Conservation (phyloP, 2,888 invertebrate species). For the Melolontha melolontha region DNA sequence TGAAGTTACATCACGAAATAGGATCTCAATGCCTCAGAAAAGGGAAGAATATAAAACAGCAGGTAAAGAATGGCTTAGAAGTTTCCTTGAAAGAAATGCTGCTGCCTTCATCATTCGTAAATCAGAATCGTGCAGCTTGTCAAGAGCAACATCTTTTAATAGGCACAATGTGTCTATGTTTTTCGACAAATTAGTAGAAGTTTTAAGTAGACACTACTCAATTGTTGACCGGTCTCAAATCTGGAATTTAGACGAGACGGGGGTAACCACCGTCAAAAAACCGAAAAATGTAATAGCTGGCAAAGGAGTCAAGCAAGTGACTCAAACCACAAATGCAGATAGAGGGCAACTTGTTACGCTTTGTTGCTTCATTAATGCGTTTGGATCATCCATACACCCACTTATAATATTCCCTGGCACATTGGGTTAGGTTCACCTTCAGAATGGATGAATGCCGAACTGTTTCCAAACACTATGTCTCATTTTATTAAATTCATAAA, state of each 20-base stretch:
- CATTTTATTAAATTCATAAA: conserved; percentile 45
- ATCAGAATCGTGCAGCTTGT: background rate
- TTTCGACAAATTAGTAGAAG: conserved; percentile 39
- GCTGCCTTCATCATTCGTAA: too few species aligned
- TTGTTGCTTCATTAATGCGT: conserved; percentile 55
- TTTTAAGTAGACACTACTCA: conserved; percentile 5
- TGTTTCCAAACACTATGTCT: conserved; percentile 42
- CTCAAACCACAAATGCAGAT: conserved; percentile 28
- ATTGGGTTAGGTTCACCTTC: conserved; percentile 57
- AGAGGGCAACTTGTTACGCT: conserved; percentile 53
- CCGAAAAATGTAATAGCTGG: conserved; percentile 20
- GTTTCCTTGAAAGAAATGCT: too few species aligned
- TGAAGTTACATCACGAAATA: too few species aligned
- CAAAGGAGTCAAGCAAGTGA: too few species aligned
- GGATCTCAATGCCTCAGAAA: too few species aligned
- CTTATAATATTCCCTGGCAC: conserved; percentile 59
- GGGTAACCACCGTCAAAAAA: conserved; percentile 31
- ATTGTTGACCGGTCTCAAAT: conserved; percentile 10
- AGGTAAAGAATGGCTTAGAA: too few species aligned
- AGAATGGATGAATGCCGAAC: conserved; percentile 59
- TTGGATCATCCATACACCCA: conserved; percentile 55
- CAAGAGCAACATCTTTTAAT: background rate
- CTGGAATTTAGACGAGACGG: conserved; percentile 42
- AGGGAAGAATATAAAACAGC: too few species aligned
- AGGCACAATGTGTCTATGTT: conserved; percentile 14